Evolutionary conservation across 2,797 vertebrate genomes (phyloP).

Genomic region (Neosilurus hyrtlii): DNA sequence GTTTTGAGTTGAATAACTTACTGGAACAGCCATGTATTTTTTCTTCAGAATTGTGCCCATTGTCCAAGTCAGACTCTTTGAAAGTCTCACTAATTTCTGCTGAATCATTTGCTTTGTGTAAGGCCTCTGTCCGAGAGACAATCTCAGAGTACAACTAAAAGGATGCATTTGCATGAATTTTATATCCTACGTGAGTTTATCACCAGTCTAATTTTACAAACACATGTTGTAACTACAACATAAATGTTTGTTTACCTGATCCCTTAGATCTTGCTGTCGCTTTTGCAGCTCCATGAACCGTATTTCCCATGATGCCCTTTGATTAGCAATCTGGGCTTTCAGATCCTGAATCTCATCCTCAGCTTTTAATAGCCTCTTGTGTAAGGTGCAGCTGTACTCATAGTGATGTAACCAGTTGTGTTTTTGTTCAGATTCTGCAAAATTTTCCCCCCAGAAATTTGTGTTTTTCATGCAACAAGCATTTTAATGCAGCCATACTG

Average conservation of each 20-base stretch:
- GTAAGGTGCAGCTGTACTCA: slow-evolving; percentile 58
- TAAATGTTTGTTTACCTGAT: slow-evolving; percentile 66
- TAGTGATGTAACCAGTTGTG: slow-evolving; percentile 53
- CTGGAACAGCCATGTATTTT: slow-evolving; percentile 47
- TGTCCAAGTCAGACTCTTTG: slow-evolving; percentile 56
- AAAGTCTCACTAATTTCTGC: slow-evolving; percentile 39
- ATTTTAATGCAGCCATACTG: slow-evolving; percentile 23
- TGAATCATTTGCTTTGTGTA: slow-evolving; percentile 42
- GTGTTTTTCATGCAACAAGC: background rate
- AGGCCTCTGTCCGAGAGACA: slow-evolving; percentile 40
- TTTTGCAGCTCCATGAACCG: slow-evolving; percentile 69
- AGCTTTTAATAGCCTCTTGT: slow-evolving; percentile 70
- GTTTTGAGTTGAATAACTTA: slow-evolving; percentile 43
- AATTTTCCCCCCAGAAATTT: background rate
- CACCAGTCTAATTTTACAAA: background rate
- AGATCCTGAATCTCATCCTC: slow-evolving; percentile 76
- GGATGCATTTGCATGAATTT: background rate
- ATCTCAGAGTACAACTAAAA: slow-evolving; percentile 61
- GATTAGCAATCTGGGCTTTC: slow-evolving; percentile 70
- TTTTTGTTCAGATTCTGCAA: slow-evolving; percentile 57
- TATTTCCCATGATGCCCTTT: slow-evolving; percentile 72
- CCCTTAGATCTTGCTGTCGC: slow-evolving; percentile 71
- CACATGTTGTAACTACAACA: background rate
- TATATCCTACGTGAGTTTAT: background rate
- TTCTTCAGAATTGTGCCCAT: slow-evolving; percentile 60